phyloP scores from a whole-genome alignment of 2,113 vertebrate genomes.

The Calyptommatus sinebrachiatus region DNA sequence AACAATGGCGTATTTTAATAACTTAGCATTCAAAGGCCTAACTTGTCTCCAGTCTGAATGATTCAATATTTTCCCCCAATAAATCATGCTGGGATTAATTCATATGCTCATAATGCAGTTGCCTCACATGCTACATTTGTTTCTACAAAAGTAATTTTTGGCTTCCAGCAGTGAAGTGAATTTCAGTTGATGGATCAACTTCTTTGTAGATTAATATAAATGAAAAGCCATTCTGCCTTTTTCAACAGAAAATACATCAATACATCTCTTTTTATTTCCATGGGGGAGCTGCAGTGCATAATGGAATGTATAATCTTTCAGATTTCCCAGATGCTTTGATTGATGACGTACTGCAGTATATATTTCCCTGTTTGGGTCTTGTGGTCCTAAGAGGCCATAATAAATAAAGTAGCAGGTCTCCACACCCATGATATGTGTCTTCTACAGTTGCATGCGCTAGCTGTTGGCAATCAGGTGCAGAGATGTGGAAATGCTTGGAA shows the following conservation, averaged over 20 bases:
- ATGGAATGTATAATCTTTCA: neutral
- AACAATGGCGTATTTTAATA: constrained; percentile 2
- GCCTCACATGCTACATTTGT: neutral
- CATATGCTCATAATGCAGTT: neutral
- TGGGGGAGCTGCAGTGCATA: neutral
- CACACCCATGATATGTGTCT: no score
- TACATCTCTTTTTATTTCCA: neutral
- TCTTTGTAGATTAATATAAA: neutral
- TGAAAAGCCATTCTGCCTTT: neutral
- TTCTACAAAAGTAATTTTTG: neutral
- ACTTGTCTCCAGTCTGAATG: neutral
- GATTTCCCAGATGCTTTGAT: neutral
- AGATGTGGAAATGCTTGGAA: no score
- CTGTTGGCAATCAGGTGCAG: no score
- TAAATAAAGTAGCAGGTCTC: neutral
- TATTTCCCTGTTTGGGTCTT: neutral
- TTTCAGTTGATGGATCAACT: neutral
- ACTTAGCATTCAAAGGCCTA: neutral
- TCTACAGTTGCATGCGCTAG: no score
- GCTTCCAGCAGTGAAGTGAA: neutral
- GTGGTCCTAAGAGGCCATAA: neutral
- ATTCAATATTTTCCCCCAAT: neutral
- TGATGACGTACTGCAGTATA: neutral
- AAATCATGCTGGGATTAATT: neutral
- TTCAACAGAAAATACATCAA: neutral